phyloP scores from a whole-genome alignment of 1,140 invertebrate species.

The Nymphalis io region DNA sequence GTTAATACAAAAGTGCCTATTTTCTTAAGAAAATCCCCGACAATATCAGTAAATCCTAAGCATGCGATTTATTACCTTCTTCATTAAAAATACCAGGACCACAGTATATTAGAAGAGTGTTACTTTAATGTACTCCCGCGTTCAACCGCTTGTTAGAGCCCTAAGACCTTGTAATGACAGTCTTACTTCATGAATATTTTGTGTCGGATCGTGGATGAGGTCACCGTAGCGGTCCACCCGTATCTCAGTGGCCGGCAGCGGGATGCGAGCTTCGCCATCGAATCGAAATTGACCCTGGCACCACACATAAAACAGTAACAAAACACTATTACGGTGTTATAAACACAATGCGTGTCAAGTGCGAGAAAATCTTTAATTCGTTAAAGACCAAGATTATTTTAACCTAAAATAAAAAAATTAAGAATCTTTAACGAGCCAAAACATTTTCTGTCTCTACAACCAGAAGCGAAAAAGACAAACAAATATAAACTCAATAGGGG shows the following conservation, averaged over 20 bases:
- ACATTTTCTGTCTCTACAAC: constrained; percentile 15
- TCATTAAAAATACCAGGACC: constrained; percentile 24
- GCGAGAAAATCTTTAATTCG: constrained; percentile 10
- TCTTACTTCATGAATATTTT: constrained; percentile 76
- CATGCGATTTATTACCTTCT: constrained; percentile 24
- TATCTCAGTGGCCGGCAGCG: constrained; percentile 83
- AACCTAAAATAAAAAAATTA: background rate
- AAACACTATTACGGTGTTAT: constrained; percentile 39
- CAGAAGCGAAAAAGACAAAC: constrained; percentile 48
- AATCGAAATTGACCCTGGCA: constrained; percentile 90
- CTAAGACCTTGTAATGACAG: constrained; percentile 13
- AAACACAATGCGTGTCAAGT: constrained; percentile 40
- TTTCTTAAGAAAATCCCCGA: constrained; percentile 19
- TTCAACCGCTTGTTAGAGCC: constrained; percentile 29
- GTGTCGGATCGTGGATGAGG: constrained; percentile 72
- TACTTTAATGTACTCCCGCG: constrained; percentile 20
- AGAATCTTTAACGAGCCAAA: constrained; percentile 18
- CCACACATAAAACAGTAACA: constrained; percentile 52
- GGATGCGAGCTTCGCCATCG: constrained; percentile 86
- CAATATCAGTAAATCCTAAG: constrained; percentile 15
- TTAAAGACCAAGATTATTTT: constrained; percentile 9
- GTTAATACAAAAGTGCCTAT: constrained; percentile 38
- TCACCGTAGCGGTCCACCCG: constrained; percentile 80
- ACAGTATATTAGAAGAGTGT: constrained; percentile 25
- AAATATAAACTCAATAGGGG: constrained; percentile 46